Evolutionary conservation across 2,888 invertebrate genomes (phyloP).

Genomic region (Nebria salina): DNA sequence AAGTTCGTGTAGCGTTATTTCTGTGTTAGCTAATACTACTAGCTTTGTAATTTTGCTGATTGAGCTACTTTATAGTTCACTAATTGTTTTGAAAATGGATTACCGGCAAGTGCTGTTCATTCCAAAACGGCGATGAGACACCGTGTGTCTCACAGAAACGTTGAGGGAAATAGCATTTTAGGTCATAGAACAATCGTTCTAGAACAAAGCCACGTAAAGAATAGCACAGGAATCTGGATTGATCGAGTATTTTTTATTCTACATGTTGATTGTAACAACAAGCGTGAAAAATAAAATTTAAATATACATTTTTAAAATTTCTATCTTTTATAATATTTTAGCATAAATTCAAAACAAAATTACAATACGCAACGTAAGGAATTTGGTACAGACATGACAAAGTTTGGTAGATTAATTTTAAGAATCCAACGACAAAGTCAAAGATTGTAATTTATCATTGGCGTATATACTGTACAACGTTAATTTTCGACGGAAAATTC

Average conservation of each 20-base stretch:
- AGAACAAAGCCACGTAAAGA: not conserved
- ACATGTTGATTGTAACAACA: no score
- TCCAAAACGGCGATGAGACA: not conserved
- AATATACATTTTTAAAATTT: not conserved
- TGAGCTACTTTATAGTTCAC: slow-evolving; percentile 13
- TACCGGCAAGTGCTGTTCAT: slow-evolving; percentile 23
- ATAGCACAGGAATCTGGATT: not conserved
- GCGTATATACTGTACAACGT: not conserved
- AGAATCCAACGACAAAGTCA: not conserved
- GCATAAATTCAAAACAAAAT: not conserved
- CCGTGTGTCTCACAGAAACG: not conserved
- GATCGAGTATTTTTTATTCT: no score
- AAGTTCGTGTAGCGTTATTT: not conserved
- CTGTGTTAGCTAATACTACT: not conserved
- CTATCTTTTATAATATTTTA: not conserved
- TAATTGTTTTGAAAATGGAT: slow-evolving; percentile 34
- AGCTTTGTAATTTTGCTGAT: slow-evolving; percentile 9
- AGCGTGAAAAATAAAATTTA: not conserved
- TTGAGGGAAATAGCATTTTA: not conserved
- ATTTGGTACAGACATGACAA: not conserved
- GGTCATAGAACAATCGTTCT: not conserved
- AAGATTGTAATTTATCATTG: not conserved
- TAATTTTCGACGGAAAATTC: not conserved
- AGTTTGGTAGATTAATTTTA: not conserved
- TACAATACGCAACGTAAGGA: not conserved